Evolutionary conservation across 1,140 invertebrate genomes (phyloP).

Genomic region (Tetranychus cinnabarinus): DNA sequence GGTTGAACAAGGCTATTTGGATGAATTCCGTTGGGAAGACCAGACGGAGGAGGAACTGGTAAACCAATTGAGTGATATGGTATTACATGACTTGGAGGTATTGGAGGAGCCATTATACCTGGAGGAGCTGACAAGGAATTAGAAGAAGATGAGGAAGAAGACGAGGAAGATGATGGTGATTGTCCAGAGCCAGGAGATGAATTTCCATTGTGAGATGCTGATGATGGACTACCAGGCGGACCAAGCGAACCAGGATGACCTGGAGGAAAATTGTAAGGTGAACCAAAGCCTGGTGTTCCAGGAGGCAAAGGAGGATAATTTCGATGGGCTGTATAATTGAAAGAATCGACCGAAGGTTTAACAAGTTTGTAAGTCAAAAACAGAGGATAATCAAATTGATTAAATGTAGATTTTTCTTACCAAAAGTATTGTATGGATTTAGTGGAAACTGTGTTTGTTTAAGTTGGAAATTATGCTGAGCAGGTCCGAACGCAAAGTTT

Average conservation of each 20-base stretch:
- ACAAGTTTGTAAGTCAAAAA: no score
- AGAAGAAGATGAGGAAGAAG: not conserved
- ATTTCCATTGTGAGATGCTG: no score
- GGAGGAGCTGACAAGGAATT: not conserved
- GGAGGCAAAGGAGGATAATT: not conserved
- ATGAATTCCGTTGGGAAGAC: not conserved
- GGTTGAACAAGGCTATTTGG: not conserved
- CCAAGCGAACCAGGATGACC: constrained; percentile 2
- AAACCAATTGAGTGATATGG: not conserved
- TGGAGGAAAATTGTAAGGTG: constrained; percentile 1
- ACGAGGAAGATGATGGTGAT: not conserved
- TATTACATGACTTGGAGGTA: not conserved
- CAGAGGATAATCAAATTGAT: no score
- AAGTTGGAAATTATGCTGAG: no score
- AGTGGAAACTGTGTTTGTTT: no score
- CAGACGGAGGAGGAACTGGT: not conserved
- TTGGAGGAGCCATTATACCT: not conserved
- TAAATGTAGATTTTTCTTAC: no score
- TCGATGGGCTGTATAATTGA: not conserved
- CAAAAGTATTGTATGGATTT: no score
- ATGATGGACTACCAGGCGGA: not conserved
- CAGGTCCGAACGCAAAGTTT: not conserved
- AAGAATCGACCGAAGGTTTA: no score
- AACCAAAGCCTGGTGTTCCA: not conserved
- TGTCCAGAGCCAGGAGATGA: not conserved